Conservation (phyloP, 92 coral and sea anemone genomes). For the Palythoa heliodiscus region DNA sequence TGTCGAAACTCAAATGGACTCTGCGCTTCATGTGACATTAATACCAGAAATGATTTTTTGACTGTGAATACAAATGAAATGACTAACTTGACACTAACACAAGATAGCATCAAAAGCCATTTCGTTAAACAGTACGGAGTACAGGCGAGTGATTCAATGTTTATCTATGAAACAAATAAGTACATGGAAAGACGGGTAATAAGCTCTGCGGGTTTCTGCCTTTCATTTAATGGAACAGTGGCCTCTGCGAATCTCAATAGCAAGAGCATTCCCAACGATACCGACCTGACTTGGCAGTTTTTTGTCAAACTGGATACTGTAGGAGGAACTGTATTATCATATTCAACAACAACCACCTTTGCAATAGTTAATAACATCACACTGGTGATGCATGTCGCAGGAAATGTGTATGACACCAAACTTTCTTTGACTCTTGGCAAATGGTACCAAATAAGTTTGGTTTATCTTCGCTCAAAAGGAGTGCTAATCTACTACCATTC, state of each 20-base stretch:
- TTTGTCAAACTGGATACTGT: constrained; percentile 46
- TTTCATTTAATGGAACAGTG: constrained; percentile 60
- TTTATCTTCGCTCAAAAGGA: constrained; percentile 42
- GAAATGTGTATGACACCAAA: constrained; percentile 50
- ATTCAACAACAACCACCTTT: constrained; percentile 63
- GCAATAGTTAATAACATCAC: constrained; percentile 58
- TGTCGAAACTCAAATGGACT: constrained; percentile 39
- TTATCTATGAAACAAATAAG: constrained; percentile 41
- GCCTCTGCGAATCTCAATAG: constrained; percentile 41
- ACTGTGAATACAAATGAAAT: constrained; percentile 23
- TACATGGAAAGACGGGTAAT: constrained; percentile 57
- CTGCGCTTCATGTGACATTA: constrained; percentile 66
- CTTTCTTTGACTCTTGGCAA: constrained; percentile 14
- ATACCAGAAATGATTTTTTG: constrained; percentile 52
- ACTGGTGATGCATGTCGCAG: constrained; percentile 50
- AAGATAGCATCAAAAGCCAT: not conserved
- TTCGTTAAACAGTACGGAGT: constrained; percentile 42
- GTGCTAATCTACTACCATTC: constrained; percentile 45
- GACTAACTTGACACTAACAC: constrained; percentile 28
- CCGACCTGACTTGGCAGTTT: constrained; percentile 59
- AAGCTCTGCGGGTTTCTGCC: constrained; percentile 49
- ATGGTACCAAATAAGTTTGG: constrained; percentile 64
- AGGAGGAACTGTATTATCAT: constrained; percentile 68
- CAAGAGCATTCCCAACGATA: constrained; percentile 33
- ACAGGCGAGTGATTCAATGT: constrained; percentile 50